A percentile compares a stretch with the other conserved stretches of the same genome.
Evolutionary conservation across 92 coral and sea anemone species (phyloP).

Genomic region (Paramuricea clavata): DNA sequence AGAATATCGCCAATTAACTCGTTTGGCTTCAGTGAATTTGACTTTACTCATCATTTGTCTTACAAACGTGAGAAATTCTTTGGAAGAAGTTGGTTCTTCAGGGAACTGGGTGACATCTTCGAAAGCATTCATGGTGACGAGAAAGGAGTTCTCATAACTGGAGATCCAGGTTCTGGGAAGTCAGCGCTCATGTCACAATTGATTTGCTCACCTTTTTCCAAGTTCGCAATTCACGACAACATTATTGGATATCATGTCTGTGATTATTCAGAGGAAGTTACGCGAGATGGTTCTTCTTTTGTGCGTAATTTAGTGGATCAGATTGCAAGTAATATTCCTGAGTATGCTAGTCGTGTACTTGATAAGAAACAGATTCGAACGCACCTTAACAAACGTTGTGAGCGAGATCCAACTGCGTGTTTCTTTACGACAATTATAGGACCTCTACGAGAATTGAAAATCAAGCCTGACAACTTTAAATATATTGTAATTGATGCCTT

Average conservation of each 20-base stretch:
- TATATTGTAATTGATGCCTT: slow-evolving; percentile 78
- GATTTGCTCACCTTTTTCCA: slow-evolving; percentile 82
- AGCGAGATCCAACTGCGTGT: slow-evolving; percentile 73
- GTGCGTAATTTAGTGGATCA: slow-evolving; percentile 85
- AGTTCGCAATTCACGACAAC: slow-evolving; percentile 69
- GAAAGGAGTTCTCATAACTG: slow-evolving; percentile 65
- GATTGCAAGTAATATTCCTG: slow-evolving; percentile 70
- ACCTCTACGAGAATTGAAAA: slow-evolving; percentile 58
- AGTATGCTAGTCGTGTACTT: slow-evolving; percentile 56
- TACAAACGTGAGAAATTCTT: slow-evolving; percentile 45
- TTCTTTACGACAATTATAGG: slow-evolving; percentile 56
- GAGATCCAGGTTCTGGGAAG: slow-evolving; percentile 84
- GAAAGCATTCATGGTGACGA: background rate
- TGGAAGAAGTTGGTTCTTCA: slow-evolving; percentile 75
- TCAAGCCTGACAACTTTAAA: slow-evolving; percentile 38
- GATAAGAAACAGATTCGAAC: slow-evolving; percentile 61
- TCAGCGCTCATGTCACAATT: slow-evolving; percentile 78
- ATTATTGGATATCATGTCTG: slow-evolving; percentile 89
- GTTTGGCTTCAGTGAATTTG: slow-evolving; percentile 21
- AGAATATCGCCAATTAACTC: background rate
- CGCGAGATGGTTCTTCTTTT: slow-evolving; percentile 76
- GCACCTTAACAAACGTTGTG: slow-evolving; percentile 69
- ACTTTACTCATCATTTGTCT: slow-evolving; percentile 13
- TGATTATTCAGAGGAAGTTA: slow-evolving; percentile 73
- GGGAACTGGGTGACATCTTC: slow-evolving; percentile 57